Base-by-base conservation (phyloP, 2,113 vertebrate genomes). In the Lasiurus cinereus region DNA sequence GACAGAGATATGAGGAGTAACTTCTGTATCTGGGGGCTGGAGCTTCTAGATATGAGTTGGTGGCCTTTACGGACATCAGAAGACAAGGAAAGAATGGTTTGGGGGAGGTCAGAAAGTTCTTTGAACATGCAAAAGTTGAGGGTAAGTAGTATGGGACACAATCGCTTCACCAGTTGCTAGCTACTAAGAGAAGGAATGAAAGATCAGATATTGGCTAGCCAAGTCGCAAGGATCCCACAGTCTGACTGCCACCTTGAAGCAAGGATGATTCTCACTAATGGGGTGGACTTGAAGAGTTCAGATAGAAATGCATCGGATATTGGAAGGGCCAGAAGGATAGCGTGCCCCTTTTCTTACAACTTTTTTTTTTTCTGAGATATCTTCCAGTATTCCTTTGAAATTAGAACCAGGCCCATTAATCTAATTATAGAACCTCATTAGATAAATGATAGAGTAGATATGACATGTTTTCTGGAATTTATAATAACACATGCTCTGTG, bases 401-500 rank as follows among this genome's bases (percentile, higher is more conserved):
- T 80, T 70, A 91, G 52, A 91, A 89, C 11, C 31, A 46, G 14
- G 43, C 6, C 13, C 48, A 27, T 89, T 83, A 70, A 56, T 54
- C 29, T 93, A 36, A 83, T 48, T 73, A 6, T 29, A 77, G n/a
- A 82, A 6, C 24, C 6, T 74, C 24, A 36, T 50, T 88, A 72
- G 19, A 76, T 76, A 66, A 82, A 59, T 83, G 66, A 54, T 16
- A 87, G 48, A 33, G n/a, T 91, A 48, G n/a, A 52, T 69, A 14
- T 31, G 43, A 69, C 19, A 83, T 62, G 22, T 31, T 92, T 94
- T 90, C 88, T 95, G 39, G 69, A 46, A 48, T 92, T 94, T 87
- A 31, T 67, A 83, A 64, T 87, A 83, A 36, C 50, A 90, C 59
- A 90, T 69, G 80, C 69, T 90, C 22, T 93, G 22, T 80, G 39